Conservation (phyloP, 30 jellyfish, hydroid and myxozoan species). For the Hydractinia symbiolongicarpus region DNA sequence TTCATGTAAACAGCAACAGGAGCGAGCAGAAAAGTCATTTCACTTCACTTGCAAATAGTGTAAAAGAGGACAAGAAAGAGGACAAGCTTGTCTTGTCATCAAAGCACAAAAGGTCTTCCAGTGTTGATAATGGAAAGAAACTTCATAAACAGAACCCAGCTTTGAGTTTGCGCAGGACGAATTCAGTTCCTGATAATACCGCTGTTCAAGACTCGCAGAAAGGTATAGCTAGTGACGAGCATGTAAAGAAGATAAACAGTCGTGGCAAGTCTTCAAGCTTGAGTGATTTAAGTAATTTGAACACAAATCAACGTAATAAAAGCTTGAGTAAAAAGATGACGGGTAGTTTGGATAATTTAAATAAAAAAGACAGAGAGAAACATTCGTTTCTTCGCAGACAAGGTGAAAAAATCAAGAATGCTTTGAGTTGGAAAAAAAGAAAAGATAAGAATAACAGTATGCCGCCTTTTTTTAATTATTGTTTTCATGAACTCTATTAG, state of each 20-base stretch:
- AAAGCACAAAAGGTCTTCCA: too few species aligned
- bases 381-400: slow-evolving; percentile 76
- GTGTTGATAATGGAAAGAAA: too few species aligned
- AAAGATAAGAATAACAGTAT: slow-evolving; percentile 28
- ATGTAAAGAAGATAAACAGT: background rate
- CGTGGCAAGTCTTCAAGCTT: background rate
- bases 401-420: slow-evolving; percentile 62
- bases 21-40: too few species aligned
- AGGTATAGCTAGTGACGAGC: background rate
- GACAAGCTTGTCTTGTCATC: too few species aligned
- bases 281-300: background rate
- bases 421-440: slow-evolving; percentile 54
- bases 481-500: too few species aligned
- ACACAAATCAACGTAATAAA: background rate
- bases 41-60: too few species aligned
- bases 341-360: slow-evolving; percentile 2
- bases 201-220: too few species aligned
- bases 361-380: background rate
- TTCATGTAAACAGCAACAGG: too few species aligned
- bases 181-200: too few species aligned
- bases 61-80: too few species aligned
- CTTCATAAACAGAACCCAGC: too few species aligned
- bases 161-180: too few species aligned
- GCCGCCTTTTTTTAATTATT: background rate
- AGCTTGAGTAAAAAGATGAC: background rate